Percentiles rank a stretch among this genome's conserved stretches.
Conservation (phyloP, 2,888 invertebrate genomes). For the Emesis russula region DNA sequence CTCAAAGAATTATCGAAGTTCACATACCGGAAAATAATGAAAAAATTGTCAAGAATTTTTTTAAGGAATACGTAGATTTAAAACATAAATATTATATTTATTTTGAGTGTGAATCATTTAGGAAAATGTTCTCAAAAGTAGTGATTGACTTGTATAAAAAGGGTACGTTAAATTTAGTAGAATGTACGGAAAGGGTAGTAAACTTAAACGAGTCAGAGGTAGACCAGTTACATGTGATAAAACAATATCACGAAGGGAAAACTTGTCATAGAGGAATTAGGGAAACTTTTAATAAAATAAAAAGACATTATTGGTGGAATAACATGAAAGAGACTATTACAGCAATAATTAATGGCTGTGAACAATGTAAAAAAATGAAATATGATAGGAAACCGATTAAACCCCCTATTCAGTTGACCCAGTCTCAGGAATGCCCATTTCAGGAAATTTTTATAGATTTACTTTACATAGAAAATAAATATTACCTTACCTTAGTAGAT, state of each 20-base stretch:
- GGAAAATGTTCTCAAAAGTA: constrained; percentile 29
- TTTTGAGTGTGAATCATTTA: constrained; percentile 34
- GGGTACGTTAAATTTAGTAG: constrained; percentile 16
- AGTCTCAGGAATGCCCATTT: constrained; percentile 80
- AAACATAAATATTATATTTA: constrained; percentile 66
- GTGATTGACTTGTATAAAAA: constrained; percentile 44
- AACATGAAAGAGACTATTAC: constrained; percentile 66
- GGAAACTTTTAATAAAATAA: constrained; percentile 54
- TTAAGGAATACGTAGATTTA: constrained; percentile 54
- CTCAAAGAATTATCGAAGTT: constrained; percentile 84
- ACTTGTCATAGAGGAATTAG: constrained; percentile 71
- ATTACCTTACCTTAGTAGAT: constrained; percentile 70
- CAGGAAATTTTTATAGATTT: constrained; percentile 80
- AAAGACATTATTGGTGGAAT: constrained; percentile 57
- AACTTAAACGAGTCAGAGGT: constrained; percentile 37
- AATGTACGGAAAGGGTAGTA: constrained; percentile 59
- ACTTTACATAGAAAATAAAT: constrained; percentile 62
- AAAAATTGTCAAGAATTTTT: constrained; percentile 48
- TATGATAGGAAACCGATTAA: constrained; percentile 60
- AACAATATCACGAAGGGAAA: constrained; percentile 40
- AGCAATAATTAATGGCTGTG: constrained; percentile 14
- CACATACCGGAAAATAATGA: constrained; percentile 56
- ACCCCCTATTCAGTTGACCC: constrained; percentile 81
- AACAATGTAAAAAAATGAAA: constrained; percentile 20
- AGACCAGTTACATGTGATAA: no score